These are phyloP conservation scores for Mongoloraphidia duomilia DNA, from an alignment of 2,888 invertebrate species.

Conservation along the genomic window DNA sequence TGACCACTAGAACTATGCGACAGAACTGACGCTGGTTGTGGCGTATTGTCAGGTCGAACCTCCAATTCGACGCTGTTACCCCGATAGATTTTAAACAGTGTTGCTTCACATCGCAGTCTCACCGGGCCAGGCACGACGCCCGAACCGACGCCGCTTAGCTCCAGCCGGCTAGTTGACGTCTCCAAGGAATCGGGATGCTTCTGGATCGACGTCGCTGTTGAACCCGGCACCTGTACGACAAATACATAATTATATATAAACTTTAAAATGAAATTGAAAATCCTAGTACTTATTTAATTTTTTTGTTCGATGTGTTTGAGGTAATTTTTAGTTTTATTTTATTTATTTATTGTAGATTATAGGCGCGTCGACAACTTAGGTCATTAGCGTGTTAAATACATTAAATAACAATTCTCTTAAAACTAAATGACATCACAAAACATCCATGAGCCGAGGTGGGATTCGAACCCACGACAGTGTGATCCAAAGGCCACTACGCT, in stretches of 20 bases:
- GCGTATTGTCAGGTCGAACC: constrained; percentile 41
- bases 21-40: constrained; percentile 46
- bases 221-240: constrained; percentile 39
- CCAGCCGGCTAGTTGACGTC: constrained; percentile 41
- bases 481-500: too few species aligned
- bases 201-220: constrained; percentile 40
- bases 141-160: constrained; percentile 37
- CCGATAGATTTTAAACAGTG: constrained; percentile 46
- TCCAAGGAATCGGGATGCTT: constrained; percentile 42
- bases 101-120: constrained; percentile 43
- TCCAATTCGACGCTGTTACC: constrained; percentile 43
- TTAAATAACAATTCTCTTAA: too few species aligned
- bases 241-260: constrained; percentile 9
- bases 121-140: constrained; percentile 39
- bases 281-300: too few species aligned
- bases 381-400: too few species aligned
- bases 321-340: too few species aligned
- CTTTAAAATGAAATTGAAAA: not conserved
- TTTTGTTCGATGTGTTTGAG: not conserved
- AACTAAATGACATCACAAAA: too few species aligned
- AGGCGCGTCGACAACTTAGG: too few species aligned
- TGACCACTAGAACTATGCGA: constrained; percentile 18
- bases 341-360: too few species aligned
- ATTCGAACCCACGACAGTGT: too few species aligned
- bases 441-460: too few species aligned